Conservation (phyloP, 2,797 vertebrate genomes). For the Myotis pilosus region DNA sequence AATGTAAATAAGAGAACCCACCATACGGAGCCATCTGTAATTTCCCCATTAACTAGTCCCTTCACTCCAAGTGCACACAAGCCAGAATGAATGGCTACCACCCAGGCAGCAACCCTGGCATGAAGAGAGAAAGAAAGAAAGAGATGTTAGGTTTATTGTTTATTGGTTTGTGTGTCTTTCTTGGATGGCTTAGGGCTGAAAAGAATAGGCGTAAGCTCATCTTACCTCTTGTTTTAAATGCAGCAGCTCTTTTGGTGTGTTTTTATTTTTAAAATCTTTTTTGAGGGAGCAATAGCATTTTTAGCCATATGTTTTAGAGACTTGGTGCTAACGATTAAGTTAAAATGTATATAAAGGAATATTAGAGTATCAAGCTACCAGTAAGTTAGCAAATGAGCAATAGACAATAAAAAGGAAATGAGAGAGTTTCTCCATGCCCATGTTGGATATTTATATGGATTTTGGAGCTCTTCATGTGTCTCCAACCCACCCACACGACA, state of each 20-base stretch:
- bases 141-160: not conserved
- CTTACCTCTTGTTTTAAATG: constrained; percentile 40
- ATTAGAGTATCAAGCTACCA: constrained; percentile 39
- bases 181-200: constrained; percentile 31
- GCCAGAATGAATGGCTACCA: constrained; percentile 53
- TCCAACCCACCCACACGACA: constrained; percentile 53
- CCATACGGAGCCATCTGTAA: constrained; percentile 57
- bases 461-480: constrained; percentile 42
- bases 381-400: constrained; percentile 41
- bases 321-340: constrained; percentile 43
- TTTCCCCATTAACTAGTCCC: constrained; percentile 69
- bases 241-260: constrained; percentile 11
- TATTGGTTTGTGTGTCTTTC: not conserved
- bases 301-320: constrained; percentile 47
- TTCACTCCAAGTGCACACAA: not conserved
- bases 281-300: constrained; percentile 29
- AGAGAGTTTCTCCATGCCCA: constrained; percentile 24
- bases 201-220: not conserved
- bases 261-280: constrained; percentile 46
- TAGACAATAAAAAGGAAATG: constrained; percentile 59
- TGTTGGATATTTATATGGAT: constrained; percentile 44
- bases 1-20: constrained; percentile 71
- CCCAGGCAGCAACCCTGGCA: constrained; percentile 42
- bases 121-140: not conserved
- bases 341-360: constrained; percentile 44